phyloP scores from a whole-genome alignment of 2,888 invertebrate species.

The Morpho helenor region DNA sequence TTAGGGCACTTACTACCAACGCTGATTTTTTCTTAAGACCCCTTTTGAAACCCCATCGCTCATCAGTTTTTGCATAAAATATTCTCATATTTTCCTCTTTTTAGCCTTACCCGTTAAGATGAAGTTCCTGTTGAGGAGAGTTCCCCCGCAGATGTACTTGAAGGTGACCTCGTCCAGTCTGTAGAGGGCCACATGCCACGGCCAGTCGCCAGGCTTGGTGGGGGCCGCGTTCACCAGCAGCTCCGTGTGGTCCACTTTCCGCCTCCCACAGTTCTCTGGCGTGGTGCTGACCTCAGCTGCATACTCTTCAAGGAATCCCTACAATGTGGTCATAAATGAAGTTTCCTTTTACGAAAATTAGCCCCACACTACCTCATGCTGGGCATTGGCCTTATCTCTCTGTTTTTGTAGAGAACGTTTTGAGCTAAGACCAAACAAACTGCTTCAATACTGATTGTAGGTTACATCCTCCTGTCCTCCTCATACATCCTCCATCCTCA shows the following conservation, averaged over 20 bases:
- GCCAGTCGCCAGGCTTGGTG: slow-evolving; percentile 57
- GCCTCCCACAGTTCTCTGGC: slow-evolving; percentile 39
- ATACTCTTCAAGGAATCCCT: slow-evolving; percentile 9
- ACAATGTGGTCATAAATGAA: not conserved
- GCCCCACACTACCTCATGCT: no score
- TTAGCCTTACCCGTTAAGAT: slow-evolving; percentile 1
- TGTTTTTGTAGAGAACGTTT: no score
- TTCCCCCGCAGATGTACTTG: slow-evolving; percentile 38
- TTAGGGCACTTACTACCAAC: no score
- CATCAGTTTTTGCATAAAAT: no score
- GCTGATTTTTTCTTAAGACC: no score
- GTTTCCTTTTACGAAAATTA: not conserved
- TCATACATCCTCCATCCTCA: no score
- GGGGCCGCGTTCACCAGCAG: slow-evolving; percentile 47
- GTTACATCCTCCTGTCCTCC: no score
- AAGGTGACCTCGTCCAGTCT: slow-evolving; percentile 32
- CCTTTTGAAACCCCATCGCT: no score
- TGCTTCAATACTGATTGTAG: no score
- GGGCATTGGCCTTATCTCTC: no score
- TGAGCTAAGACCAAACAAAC: no score
- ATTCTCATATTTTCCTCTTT: no score
- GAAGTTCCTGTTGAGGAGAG: slow-evolving; percentile 1
- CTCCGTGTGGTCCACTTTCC: slow-evolving; percentile 40
- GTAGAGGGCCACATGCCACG: slow-evolving; percentile 56
- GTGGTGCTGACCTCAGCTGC: slow-evolving; percentile 1